Percentiles rank a stretch among this genome's conserved stretches.
Evolutionary conservation across 1,140 invertebrate genomes (phyloP).

Genomic region (Lordiphosa mommai): DNA sequence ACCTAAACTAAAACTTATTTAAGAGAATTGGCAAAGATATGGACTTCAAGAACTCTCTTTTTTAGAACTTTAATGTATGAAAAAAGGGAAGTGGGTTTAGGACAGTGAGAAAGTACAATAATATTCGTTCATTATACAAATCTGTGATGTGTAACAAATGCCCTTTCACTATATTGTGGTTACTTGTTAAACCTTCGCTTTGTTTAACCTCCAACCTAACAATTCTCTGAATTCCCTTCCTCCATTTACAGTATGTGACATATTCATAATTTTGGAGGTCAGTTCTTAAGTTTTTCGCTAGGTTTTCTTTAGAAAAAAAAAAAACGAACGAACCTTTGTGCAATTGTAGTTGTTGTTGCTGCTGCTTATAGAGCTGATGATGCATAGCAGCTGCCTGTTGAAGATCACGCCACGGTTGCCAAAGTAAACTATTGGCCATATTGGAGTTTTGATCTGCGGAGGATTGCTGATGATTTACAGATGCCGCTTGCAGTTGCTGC

Average conservation of each 20-base stretch:
- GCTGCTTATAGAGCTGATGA: conserved; percentile 68
- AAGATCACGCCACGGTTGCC: conserved; percentile 74
- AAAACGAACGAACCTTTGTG: conserved; percentile 65
- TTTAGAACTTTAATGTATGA: no score
- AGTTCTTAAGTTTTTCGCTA: conserved; percentile 10
- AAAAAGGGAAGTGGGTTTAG: no score
- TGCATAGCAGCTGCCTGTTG: conserved; percentile 71
- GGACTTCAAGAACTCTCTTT: no score
- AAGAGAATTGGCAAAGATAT: no score
- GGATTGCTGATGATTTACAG: conserved; percentile 22
- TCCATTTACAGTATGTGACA: conserved; percentile 33
- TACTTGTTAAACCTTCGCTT: background rate
- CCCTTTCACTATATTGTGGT: no score
- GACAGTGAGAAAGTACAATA: no score
- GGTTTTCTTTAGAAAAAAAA: conserved; percentile 7
- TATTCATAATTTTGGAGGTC: conserved; percentile 21
- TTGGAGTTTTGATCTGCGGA: conserved; percentile 45
- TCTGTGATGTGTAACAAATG: no score
- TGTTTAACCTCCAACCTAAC: background rate
- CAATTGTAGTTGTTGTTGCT: conserved; percentile 56
- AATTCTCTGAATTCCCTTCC: background rate
- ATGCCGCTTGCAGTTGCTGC: conserved; percentile 15
- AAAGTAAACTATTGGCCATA: conserved; percentile 68
- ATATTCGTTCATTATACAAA: no score
- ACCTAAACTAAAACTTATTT: no score